Percentiles rank a stretch among this genome's conserved stretches.
These are phyloP conservation scores for Bombus confusus DNA, from an alignment of 1,140 invertebrate species.

Conservation along the genomic window DNA sequence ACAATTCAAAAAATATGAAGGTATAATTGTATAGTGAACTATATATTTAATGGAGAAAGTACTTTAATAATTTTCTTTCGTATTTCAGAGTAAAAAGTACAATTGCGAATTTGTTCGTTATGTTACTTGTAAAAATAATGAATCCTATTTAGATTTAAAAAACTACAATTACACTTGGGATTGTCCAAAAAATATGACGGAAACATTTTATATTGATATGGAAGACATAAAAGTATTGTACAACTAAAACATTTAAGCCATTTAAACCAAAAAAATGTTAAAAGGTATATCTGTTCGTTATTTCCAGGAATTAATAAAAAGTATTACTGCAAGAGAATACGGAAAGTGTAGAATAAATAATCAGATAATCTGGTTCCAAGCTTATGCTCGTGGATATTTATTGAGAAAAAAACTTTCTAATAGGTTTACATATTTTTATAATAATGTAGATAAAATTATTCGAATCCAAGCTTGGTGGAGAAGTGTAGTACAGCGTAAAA, in stretches of 20 bases:
- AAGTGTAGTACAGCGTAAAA: conserved; percentile 80
- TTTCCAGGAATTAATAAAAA: conserved; percentile 47
- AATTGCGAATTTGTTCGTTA: conserved; percentile 72
- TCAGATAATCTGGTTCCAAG: conserved; percentile 84
- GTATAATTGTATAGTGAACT: conserved; percentile 6
- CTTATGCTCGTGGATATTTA: conserved; percentile 85
- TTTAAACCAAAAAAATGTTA: background rate
- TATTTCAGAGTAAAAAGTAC: conserved; percentile 67
- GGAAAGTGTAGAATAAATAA: conserved; percentile 71
- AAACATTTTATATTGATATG: conserved; percentile 71
- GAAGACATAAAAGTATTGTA: conserved; percentile 73
- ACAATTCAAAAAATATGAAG: conserved; percentile 14
- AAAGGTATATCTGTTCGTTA: background rate
- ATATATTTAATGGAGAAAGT: conserved; percentile 17
- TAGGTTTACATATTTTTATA: conserved; percentile 81
- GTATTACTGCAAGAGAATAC: conserved; percentile 74
- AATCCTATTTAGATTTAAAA: conserved; percentile 77
- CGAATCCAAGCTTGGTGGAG: conserved; percentile 89
- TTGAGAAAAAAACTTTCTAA: conserved; percentile 83
- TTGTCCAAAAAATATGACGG: conserved; percentile 66
- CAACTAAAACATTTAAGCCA: background rate
- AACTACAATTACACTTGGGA: conserved; percentile 77
- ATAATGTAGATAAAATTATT: conserved; percentile 83
- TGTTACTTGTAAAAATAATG: conserved; percentile 69
- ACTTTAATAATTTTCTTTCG: background rate